phyloP scores from a whole-genome alignment of 2,113 vertebrate genomes.

The Hystrix cristata region DNA sequence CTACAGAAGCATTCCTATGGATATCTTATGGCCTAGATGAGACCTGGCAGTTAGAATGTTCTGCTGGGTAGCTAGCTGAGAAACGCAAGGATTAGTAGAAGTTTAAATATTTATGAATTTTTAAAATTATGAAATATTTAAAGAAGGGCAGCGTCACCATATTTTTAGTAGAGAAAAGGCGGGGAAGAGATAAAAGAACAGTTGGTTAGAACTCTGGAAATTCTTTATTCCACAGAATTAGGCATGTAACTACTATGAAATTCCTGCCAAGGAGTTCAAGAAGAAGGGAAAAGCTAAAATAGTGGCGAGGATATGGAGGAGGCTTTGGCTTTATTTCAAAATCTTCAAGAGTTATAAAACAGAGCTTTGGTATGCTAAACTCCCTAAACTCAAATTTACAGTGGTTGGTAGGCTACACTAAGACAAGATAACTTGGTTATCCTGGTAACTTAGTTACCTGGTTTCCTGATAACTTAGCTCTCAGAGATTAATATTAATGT shows the following conservation, averaged over 20 bases:
- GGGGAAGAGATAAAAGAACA: conserved; percentile 42
- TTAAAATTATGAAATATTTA: conserved; percentile 71
- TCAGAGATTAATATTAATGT: background rate
- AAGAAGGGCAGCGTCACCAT: conserved; percentile 67
- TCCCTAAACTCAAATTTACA: background rate
- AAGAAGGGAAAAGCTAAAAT: conserved; percentile 3
- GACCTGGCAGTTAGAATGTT: conserved; percentile 85
- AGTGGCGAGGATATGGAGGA: background rate
- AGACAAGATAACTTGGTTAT: background rate
- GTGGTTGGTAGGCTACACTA: background rate
- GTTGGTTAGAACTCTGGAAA: background rate
- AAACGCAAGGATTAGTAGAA: conserved; percentile 82
- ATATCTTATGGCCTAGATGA: conserved; percentile 78
- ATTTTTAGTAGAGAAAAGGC: conserved; percentile 44
- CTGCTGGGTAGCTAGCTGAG: conserved; percentile 77
- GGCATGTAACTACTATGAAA: background rate
- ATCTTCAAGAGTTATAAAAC: conserved; percentile 4
- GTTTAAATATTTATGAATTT: conserved; percentile 74
- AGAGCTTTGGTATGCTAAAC: background rate
- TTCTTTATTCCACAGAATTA: conserved; percentile 22
- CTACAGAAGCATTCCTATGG: background rate
- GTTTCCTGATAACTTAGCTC: background rate
- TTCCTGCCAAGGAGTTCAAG: conserved; percentile 27
- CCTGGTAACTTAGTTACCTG: background rate
- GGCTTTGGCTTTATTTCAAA: conserved; percentile 50